phyloP scores from a whole-genome alignment of 2,797 vertebrate species.

The Bufotes viridis region DNA sequence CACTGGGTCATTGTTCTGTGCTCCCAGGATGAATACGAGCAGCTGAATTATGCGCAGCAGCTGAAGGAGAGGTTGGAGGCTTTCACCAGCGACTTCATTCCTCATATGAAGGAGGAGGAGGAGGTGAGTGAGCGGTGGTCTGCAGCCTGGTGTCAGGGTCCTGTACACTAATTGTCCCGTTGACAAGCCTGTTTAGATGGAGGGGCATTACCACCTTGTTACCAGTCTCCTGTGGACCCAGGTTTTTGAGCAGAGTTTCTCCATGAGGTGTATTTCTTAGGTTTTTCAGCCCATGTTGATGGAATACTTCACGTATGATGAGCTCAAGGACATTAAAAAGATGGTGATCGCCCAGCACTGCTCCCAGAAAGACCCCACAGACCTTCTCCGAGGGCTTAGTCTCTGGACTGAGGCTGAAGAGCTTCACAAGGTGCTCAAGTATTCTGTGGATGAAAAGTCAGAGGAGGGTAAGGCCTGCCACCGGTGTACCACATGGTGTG shows the following conservation, averaged over 20 bases:
- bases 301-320: constrained; percentile 98
- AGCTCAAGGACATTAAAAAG: constrained; percentile 97
- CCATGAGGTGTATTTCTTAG: constrained; percentile 69
- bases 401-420: constrained; percentile 93
- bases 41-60: constrained; percentile 96
- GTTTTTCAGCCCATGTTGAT: constrained; percentile 99
- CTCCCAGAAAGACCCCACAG: constrained; percentile 85
- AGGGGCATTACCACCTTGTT: not conserved
- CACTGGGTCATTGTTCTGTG: constrained; percentile 38
- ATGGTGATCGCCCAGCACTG: constrained; percentile 96
- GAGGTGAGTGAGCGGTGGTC: constrained; percentile 80
- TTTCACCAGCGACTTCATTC: constrained; percentile 97
- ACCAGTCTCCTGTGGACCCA: not conserved
- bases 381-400: constrained; percentile 86
- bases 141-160: not conserved
- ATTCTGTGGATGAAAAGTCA: constrained; percentile 92
- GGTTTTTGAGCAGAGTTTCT: not conserved
- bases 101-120: constrained; percentile 99
- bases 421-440: constrained; percentile 92
- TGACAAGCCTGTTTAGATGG: not conserved
- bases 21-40: constrained; percentile 91
- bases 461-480: constrained; percentile 80
- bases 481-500: too few species aligned
- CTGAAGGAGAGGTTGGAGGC: constrained; percentile 95
- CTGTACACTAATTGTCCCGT: not conserved